These are phyloP conservation scores for Epinephelus malabaricus DNA, from an alignment of 2,797 vertebrate species.

Conservation along the genomic window DNA sequence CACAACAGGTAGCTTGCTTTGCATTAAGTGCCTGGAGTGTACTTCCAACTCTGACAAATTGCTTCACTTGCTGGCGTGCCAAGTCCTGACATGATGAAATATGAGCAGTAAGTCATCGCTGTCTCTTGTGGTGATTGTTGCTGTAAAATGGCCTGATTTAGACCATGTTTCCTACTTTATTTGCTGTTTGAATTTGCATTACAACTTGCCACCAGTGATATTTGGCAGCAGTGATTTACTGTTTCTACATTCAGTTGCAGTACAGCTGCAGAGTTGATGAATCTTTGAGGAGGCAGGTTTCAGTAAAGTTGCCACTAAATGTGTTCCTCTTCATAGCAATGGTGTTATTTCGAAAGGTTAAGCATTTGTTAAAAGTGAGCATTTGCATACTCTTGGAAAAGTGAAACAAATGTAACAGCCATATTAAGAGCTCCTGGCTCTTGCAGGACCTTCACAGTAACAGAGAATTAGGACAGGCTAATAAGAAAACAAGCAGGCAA, in stretches of 20 bases:
- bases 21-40: slow-evolving; percentile 29
- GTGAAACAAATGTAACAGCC: slow-evolving; percentile 3
- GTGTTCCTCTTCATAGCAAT: background rate
- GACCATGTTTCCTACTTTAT: background rate
- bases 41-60: slow-evolving; percentile 50
- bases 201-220: slow-evolving; percentile 8
- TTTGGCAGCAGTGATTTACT: background rate
- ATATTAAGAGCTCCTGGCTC: background rate
- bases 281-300: background rate
- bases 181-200: slow-evolving; percentile 12
- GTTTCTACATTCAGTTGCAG: slow-evolving; percentile 8
- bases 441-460: slow-evolving; percentile 20
- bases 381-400: background rate
- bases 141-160: slow-evolving; percentile 36
- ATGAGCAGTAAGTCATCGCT: slow-evolving; percentile 39
- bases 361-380: background rate
- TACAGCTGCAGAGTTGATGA: background rate
- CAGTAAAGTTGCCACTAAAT: background rate
- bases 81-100: slow-evolving; percentile 43
- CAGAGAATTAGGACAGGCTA: slow-evolving; percentile 2
- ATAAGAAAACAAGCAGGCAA: slow-evolving; percentile 38
- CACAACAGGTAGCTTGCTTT: slow-evolving; percentile 36
- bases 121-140: slow-evolving; percentile 27
- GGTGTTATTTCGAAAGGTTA: background rate
- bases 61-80: slow-evolving; percentile 45